Evolutionary conservation across 2,113 vertebrate species (phyloP), one percentile per base, ranked within the genome.

Genomic region (Eublepharis macularius): DNA sequence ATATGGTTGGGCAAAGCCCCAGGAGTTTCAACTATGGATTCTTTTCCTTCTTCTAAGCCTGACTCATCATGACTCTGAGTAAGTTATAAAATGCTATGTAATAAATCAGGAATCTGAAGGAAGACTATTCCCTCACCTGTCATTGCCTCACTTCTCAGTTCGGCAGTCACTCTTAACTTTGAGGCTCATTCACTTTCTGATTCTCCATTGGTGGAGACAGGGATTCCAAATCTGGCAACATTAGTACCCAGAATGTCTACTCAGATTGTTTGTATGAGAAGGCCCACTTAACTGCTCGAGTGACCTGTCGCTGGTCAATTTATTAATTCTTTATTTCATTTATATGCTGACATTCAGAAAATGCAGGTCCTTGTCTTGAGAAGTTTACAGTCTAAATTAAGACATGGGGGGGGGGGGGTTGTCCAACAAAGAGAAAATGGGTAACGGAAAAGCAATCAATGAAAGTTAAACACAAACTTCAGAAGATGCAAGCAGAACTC

Each of bases 31-130:
- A 63, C 32, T 1, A 34, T n/a, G 32, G 24, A 10, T 80, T 72
- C 39, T 45, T 60, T 80, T 72, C 66, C 76, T 86, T 74, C 21
- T 80, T 63, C 77, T 73, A 11, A 34, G 36, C 1, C 66, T 85
- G 68, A 74, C 77, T 86, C 54, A 74, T 63, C 73, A 14, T 21
- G 57, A 73, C 39, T 10, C 16, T 39, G 51, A 41, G 51, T n/a
- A 65, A 73, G 6, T 73, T 80, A 39, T 63, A 76, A 77, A 79
- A 85, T 32, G 57, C 73, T 29, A 16, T 3, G 7, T 19, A 85
- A 79, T 85, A 72, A 79, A 85, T 72, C 49, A 80, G 68, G 43
- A 85, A 85, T 36, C 39, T 29, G 45, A 73, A 73, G 51, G 76
- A 77, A 39, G 41, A 73, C 43, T 73, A 26, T 60, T 26, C 36